Conservation (phyloP, 2,797 vertebrate species). For the Thunnus albacares region DNA sequence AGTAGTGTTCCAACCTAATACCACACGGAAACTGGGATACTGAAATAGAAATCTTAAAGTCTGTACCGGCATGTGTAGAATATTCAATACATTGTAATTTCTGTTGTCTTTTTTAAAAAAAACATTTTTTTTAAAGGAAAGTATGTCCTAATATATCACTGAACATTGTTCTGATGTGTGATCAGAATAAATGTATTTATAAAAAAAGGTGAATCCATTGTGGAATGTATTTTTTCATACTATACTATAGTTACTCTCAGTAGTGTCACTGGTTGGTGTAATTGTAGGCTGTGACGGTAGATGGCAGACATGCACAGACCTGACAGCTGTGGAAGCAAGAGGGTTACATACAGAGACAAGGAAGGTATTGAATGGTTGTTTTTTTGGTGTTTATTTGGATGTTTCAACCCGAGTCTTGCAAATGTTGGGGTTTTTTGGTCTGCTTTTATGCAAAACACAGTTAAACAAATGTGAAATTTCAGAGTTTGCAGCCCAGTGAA, state of each 20-base stretch:
- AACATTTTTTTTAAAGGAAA: background rate
- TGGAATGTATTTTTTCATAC: background rate
- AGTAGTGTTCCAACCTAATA: background rate
- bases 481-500: slow-evolving; percentile 1
- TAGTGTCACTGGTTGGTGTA: background rate
- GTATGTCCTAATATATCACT: slow-evolving; percentile 8
- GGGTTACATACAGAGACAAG: background rate
- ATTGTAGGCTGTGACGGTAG: slow-evolving; percentile 17
- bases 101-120: background rate
- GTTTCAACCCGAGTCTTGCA: background rate
- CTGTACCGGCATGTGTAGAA: background rate
- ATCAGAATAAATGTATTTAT: background rate
- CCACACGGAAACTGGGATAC: background rate
- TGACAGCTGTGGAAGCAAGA: background rate
- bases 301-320: slow-evolving; percentile 31
- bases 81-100: background rate
- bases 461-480: background rate
- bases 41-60: slow-evolving; percentile 13
- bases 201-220: background rate
- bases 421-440: background rate
- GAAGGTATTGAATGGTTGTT: background rate
- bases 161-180: background rate
- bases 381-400: background rate
- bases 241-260: background rate
- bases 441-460: slow-evolving; percentile 25